A percentile compares a stretch with the other conserved stretches of the same genome.
Evolutionary conservation across 2,113 vertebrate genomes (phyloP).

Genomic region (Coturnix japonica): DNA sequence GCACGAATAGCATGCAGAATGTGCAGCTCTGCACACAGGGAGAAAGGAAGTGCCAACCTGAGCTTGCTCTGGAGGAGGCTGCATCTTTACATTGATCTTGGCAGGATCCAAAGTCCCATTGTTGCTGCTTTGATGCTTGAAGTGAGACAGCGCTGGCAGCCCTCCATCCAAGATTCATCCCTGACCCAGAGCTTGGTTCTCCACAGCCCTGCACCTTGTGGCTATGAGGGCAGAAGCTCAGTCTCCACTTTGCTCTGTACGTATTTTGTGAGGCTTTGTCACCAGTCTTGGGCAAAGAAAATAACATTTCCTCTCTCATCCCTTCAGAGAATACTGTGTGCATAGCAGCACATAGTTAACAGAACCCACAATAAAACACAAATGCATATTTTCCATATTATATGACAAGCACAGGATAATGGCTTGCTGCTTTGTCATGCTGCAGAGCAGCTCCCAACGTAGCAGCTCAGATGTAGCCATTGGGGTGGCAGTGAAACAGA

Average conservation of each 20-base stretch:
- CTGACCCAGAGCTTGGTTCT: neutral
- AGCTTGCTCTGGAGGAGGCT: neutral
- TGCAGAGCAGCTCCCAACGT: neutral
- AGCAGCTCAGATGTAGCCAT: neutral
- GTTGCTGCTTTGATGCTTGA: neutral
- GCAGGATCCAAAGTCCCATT: neutral
- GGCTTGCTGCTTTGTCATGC: neutral
- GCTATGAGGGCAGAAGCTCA: rapidly evolving
- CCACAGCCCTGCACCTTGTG: neutral
- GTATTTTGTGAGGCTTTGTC: neutral
- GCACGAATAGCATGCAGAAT: neutral
- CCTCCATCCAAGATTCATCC: neutral
- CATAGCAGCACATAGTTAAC: neutral
- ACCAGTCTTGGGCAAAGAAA: neutral
- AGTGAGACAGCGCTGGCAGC: neutral
- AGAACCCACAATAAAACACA: neutral
- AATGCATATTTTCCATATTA: neutral
- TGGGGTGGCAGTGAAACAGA: neutral
- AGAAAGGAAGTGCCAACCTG: neutral
- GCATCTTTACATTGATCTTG: neutral
- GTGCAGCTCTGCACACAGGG: neutral
- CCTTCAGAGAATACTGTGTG: neutral
- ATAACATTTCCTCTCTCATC: neutral
- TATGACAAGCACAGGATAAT: neutral
- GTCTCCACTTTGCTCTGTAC: neutral